phyloP scores from a whole-genome alignment of 2,113 vertebrate species.

The Passerina amoena region DNA sequence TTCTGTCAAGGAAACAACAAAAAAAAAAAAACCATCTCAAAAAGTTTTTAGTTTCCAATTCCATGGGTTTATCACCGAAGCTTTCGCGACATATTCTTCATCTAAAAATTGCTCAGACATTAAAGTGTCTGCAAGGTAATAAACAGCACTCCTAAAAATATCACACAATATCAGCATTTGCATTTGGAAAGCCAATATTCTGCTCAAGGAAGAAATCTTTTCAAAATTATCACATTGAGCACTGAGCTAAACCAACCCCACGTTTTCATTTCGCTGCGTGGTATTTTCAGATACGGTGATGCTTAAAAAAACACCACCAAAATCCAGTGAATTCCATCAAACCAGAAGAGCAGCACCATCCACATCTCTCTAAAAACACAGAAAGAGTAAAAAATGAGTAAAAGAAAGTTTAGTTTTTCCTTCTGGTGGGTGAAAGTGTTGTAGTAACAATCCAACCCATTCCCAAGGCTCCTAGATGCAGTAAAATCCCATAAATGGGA shows the following conservation, averaged over 20 bases:
- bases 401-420: not conserved
- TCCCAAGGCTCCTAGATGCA: rapidly evolving
- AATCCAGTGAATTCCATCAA: not conserved
- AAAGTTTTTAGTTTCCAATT: not conserved
- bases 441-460: not conserved
- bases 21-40: rapidly evolving
- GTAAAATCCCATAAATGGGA: not conserved
- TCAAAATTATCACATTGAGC: not conserved
- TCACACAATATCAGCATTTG: not conserved
- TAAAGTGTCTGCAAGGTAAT: slow-evolving; percentile 20
- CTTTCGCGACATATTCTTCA: not conserved
- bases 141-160: slow-evolving; percentile 24
- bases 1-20: not conserved
- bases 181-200: not conserved
- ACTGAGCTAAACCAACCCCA: not conserved
- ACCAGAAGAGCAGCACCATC: not conserved
- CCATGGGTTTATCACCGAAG: not conserved
- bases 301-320: not conserved
- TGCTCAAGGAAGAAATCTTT: not conserved
- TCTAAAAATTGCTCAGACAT: not conserved
- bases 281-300: not conserved
- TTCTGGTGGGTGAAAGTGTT: not conserved
- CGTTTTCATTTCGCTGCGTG: not conserved
- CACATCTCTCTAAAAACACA: rapidly evolving
- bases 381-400: not conserved